Conservation (phyloP, 2,797 vertebrate genomes). For the Iguana delicatissima region DNA sequence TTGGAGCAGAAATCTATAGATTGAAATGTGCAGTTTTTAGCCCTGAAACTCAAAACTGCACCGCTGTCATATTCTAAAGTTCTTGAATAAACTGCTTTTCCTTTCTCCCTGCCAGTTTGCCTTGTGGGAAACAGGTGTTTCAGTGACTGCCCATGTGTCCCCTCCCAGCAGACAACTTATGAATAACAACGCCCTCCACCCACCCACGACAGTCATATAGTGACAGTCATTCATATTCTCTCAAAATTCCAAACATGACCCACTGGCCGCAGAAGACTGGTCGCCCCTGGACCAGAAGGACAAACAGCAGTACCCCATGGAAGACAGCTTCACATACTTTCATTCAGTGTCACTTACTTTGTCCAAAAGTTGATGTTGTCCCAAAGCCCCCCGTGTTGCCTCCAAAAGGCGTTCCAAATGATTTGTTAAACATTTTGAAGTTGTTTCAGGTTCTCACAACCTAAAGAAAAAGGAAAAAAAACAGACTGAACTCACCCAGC, state of each 20-base stretch:
- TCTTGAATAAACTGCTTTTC: too few species aligned
- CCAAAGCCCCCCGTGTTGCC: constrained; percentile 91
- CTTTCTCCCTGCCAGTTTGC: not conserved
- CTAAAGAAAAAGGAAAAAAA: constrained; percentile 56
- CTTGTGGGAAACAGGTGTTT: not conserved
- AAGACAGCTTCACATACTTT: not conserved
- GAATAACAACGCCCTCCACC: too few species aligned
- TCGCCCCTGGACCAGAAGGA: not conserved
- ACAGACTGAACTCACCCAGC: not conserved
- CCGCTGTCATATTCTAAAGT: too few species aligned
- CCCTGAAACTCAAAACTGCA: too few species aligned
- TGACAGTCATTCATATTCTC: too few species aligned
- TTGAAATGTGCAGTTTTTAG: too few species aligned
- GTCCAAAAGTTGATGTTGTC: constrained; percentile 92
- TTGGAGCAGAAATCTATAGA: too few species aligned
- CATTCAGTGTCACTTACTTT: constrained; percentile 84
- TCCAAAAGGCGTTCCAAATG: constrained; percentile 92
- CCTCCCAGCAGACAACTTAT: not conserved
- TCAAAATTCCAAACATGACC: too few species aligned
- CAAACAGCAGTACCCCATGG: not conserved
- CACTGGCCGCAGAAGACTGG: not conserved
- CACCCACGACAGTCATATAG: too few species aligned
- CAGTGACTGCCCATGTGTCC: not conserved
- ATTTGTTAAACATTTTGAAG: constrained; percentile 94
- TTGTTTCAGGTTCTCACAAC: constrained; percentile 79